Base-by-base conservation (phyloP, 2,888 invertebrate genomes). In the Phania funesta region DNA sequence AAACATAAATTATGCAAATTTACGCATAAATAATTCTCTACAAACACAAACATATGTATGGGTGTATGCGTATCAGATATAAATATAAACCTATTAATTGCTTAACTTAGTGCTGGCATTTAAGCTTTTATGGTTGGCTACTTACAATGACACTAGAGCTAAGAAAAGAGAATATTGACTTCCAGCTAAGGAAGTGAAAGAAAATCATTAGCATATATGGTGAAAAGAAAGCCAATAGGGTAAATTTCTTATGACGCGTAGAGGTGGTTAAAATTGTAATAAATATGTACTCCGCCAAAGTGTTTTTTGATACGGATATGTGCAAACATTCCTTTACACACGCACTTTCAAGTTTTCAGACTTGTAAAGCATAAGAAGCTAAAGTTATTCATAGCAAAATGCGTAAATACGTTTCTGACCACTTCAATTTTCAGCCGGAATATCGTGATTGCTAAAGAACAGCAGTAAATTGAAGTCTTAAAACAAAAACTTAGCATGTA, bases 1-100 rank as follows among this genome's bases (percentile, higher is more conserved):
- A 35, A 35, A 35, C 11, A 35, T 35, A 35, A n/a, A n/a, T n/a
- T n/a, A n/a, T 64, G 26, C 32, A 54, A 54, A 75, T 54, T 16
- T 18, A 41, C 22, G 13, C 38, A 16, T 20, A 22, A 16, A 7
- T 35, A 3, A 11, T 41, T n/a, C 1, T n/a, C 3, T 41, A 6
- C 16, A 41, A n/a, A 16, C 3, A 16, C 41, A 41, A 41, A n/a
- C 16, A 22, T 29, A 44, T 24, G 4, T 16, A 22, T 38, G 18
- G 0, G 9, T 9, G 5, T 5, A 7, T 20, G 18, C 41, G n/a
- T 52, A 44, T 44, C 52, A 22, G 5, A 24, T 62, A 26, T 54
- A 29, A 54, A 62, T 46, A 71, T 48, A 78, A 78, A 78, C 64
- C 70, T 35, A 78, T 71, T 78, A 78, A 70, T 71, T 70, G 56